Evolutionary conservation across 2,888 invertebrate species (phyloP).

Genomic region (Tridacna gigas): DNA sequence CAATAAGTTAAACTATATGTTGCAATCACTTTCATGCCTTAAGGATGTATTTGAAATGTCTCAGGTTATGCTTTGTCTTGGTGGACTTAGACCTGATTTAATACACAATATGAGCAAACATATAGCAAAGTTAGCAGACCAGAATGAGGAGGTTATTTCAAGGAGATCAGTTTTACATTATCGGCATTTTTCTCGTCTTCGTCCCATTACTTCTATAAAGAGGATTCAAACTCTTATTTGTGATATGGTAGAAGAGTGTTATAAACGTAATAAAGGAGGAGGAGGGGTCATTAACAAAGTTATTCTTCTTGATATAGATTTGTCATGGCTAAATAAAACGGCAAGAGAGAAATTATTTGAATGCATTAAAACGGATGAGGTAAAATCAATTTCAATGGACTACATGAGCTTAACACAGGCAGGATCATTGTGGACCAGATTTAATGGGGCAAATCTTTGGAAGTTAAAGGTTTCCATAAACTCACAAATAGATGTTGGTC

Average conservation of each 20-base stretch:
- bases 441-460: neutral
- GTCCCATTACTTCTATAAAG: neutral
- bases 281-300: neutral
- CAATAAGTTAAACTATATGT: no score
- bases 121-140: neutral
- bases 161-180: neutral
- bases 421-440: neutral
- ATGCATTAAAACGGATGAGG: neutral
- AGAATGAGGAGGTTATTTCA: neutral
- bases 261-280: neutral
- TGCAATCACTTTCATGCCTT: neutral
- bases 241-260: neutral
- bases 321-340: neutral
- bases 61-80: neutral
- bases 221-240: neutral
- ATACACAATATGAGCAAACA: neutral
- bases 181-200: no score
- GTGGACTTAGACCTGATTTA: neutral
- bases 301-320: neutral
- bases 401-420: neutral
- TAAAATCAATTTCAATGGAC: conserved; percentile 1
- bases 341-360: neutral
- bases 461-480: neutral
- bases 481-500: neutral
- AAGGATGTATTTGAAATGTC: conserved; percentile 5